phyloP scores from a whole-genome alignment of 2,797 vertebrate species.

The Malurus leucopterus region DNA sequence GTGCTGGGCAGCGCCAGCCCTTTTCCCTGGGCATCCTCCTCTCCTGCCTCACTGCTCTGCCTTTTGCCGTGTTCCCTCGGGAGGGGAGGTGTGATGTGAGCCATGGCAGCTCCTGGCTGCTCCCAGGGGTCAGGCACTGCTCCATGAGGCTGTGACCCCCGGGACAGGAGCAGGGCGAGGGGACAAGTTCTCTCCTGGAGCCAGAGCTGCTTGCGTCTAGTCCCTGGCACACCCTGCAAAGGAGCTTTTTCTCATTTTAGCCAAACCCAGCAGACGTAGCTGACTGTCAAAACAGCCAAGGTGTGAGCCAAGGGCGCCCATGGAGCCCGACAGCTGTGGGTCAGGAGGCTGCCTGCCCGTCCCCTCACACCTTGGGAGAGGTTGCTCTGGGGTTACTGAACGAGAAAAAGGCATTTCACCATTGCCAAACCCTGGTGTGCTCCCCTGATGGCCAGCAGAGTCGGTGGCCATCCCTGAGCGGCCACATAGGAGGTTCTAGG shows the following conservation, averaged over 20 bases:
- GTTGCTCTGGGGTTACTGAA: not conserved
- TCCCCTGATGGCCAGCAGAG: not conserved
- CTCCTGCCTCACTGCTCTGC: not conserved
- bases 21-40: not conserved
- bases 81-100: not conserved
- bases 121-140: not conserved
- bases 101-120: not conserved
- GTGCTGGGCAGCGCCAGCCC: not conserved
- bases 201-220: not conserved
- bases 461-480: fast-evolving
- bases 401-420: not conserved
- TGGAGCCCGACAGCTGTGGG: not conserved
- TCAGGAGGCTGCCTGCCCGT: not conserved
- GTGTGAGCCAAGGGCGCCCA: not conserved
- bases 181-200: not conserved
- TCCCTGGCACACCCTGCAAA: not conserved
- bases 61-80: fast-evolving
- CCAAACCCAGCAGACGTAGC: not conserved
- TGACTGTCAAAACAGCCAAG: not conserved
- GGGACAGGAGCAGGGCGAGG: not conserved
- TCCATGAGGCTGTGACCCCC: not conserved
- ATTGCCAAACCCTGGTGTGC: not conserved
- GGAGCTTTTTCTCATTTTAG: not conserved
- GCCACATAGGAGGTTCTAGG: not conserved
- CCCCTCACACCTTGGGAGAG: not conserved